Evolutionary conservation across 2,888 invertebrate species (phyloP).

Genomic region (Sphinx pinastri): DNA sequence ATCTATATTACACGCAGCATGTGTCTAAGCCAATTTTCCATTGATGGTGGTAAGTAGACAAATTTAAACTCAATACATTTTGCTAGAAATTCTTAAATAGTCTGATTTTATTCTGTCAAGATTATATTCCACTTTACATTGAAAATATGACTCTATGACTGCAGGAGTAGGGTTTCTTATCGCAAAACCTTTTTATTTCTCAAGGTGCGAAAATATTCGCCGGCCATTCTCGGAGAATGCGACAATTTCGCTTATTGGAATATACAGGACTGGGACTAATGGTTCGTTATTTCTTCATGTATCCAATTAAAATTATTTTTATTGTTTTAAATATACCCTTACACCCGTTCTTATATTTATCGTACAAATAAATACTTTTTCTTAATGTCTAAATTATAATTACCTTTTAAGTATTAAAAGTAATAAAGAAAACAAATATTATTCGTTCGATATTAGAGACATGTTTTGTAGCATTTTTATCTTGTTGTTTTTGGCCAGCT

Average conservation of each 20-base stretch:
- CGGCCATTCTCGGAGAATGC: constrained; percentile 62
- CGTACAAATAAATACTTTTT: not conserved
- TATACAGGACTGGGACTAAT: constrained; percentile 70
- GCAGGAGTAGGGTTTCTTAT: constrained; percentile 39
- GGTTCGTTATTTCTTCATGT: constrained; percentile 66
- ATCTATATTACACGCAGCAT: constrained; percentile 34
- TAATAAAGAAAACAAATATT: too few species aligned
- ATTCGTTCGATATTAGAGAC: not conserved
- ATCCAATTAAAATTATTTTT: constrained; percentile 73
- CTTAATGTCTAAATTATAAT: not conserved
- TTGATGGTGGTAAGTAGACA: constrained; percentile 58
- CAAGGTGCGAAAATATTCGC: constrained; percentile 72
- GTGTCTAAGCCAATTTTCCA: constrained; percentile 41
- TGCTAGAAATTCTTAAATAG: constrained; percentile 70
- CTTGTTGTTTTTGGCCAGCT: not conserved
- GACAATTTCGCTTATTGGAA: constrained; percentile 75
- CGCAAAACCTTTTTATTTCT: constrained; percentile 38
- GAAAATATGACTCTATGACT: constrained; percentile 39
- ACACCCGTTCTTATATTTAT: not conserved
- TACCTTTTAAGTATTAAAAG: not conserved
- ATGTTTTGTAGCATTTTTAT: constrained; percentile 10
- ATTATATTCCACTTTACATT: constrained; percentile 43
- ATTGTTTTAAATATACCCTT: constrained; percentile 32
- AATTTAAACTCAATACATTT: constrained; percentile 73
- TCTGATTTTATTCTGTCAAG: constrained; percentile 58